A percentile compares a stretch with the other conserved stretches of the same genome.
Conservation (phyloP, 2,113 vertebrate genomes). For the Melanerpes formicivorus region DNA sequence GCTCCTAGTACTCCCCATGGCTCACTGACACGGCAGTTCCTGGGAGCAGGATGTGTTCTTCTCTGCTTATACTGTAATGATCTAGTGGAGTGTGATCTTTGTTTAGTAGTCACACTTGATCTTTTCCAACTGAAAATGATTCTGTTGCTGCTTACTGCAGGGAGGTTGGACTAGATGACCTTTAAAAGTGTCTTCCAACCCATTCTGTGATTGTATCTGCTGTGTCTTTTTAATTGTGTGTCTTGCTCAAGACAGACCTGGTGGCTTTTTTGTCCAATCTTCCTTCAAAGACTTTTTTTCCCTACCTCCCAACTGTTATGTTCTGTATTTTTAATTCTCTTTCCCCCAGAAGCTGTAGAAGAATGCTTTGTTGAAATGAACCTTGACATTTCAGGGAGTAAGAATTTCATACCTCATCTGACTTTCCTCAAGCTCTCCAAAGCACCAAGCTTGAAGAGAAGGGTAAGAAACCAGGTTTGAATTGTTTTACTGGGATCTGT, state of each 20-base stretch:
- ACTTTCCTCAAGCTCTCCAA: slow-evolving; percentile 70
- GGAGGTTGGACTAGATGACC: too few relatives aligned
- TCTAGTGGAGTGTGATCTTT: too few relatives aligned
- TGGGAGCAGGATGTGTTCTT: too few relatives aligned
- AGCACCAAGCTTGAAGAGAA: slow-evolving; percentile 55
- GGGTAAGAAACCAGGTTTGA: slow-evolving; percentile 41
- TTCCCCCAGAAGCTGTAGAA: slow-evolving; percentile 42
- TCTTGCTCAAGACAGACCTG: background rate
- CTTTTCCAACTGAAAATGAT: too few relatives aligned
- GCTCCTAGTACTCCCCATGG: too few relatives aligned
- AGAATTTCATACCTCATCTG: slow-evolving; percentile 73
- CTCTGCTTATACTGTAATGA: too few relatives aligned
- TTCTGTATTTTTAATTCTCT: background rate
- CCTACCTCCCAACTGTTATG: background rate
- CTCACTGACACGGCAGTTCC: too few relatives aligned
- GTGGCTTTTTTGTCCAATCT: background rate
- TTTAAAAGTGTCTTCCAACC: too few relatives aligned
- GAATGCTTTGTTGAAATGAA: slow-evolving; percentile 53
- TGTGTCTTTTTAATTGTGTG: background rate
- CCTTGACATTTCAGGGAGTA: slow-evolving; percentile 46
- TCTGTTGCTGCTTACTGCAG: too few relatives aligned
- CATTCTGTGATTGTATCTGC: too few relatives aligned
- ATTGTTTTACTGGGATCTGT: background rate
- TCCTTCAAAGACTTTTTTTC: background rate
- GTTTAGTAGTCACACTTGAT: too few relatives aligned